Base-by-base conservation (phyloP, 2,888 invertebrate genomes). In the Phorcus lineatus region DNA sequence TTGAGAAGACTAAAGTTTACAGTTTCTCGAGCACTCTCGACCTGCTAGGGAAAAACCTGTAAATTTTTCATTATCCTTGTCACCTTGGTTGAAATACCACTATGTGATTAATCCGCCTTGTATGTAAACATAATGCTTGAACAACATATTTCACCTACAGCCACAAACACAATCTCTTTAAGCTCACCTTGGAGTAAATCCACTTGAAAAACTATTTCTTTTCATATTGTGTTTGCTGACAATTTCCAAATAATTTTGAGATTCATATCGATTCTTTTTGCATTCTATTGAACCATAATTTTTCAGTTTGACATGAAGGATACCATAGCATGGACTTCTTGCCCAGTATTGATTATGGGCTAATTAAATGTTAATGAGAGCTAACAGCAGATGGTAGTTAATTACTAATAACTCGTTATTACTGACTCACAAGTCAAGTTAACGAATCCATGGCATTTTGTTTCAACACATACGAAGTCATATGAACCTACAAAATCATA, bases 11-110 rank as follows among this genome's bases (percentile, higher is more conserved):
- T 70, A 36, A 36, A 40, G 70, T 70, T 36, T 70, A 31, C 70
- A 40, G 70, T 36, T 36, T 36, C 19, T 40, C 70, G 19, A 40
- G 70, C 28, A 70, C 70, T 36, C 70, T 70, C 31, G 70, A 70
- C 40, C 70, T 70, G 70, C 36, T 70, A 70, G 36, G 19, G 70
- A 70, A 70, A 70, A 70, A 70, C 70, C 70, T 70, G 70, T 70
- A 70, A 70, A 70, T 70, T 70, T 70, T 70, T 70, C 70, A 70
- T 70, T 70, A 70, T 70, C 70, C 70, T 36, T 70, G 70, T 70
- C 70, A 70, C 70, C 70, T 70, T 70, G 70, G 70, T 17, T 70
- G 70, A n/a, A 70, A 70, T 70, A 70, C 70, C 70, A 40, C 19
- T 19, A 31, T 36, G 36, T 40, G 70, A 70, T 70, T 70, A 70